phyloP scores from a whole-genome alignment of 1,140 invertebrate genomes.

The Pseudomyrmex flavicornis region DNA sequence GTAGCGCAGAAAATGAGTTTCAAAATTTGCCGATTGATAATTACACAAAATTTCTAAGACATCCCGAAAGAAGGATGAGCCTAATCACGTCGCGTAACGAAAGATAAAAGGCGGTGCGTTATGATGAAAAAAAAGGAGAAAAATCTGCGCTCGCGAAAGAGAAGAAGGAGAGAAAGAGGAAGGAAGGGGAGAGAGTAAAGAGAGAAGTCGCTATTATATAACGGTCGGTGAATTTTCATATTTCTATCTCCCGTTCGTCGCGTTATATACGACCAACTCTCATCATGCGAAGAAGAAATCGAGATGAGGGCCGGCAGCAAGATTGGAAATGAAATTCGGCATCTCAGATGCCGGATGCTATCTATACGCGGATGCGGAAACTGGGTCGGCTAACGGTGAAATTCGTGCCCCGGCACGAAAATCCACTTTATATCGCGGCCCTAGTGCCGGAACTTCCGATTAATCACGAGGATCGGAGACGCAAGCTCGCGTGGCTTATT shows the following conservation, averaged over 20 bases:
- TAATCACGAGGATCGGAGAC: conserved; percentile 25
- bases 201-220: conserved; percentile 14
- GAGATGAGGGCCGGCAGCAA: conserved; percentile 41
- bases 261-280: too few relatives aligned
- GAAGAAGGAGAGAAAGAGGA: conserved; percentile 18
- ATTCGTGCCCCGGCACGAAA: conserved; percentile 56
- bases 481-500: neutral
- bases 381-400: conserved; percentile 59
- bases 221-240: conserved; percentile 49
- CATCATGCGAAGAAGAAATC: conserved; percentile 22
- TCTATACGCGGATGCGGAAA: conserved; percentile 56
- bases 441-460: conserved; percentile 52
- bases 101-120: conserved; percentile 56
- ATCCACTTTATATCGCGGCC: conserved; percentile 53
- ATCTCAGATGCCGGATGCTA: conserved; percentile 47
- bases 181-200: neutral
- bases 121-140: neutral
- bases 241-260: conserved; percentile 29
- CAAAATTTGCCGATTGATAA: conserved; percentile 8
- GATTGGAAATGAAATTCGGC: conserved; percentile 60
- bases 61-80: conserved; percentile 1
- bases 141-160: neutral
- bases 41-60: conserved; percentile 21
- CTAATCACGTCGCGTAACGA: conserved; percentile 35
- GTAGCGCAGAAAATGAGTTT: neutral